Evolutionary conservation across 2,888 invertebrate genomes (phyloP).

Genomic region (Euspilapteryx auroguttella): DNA sequence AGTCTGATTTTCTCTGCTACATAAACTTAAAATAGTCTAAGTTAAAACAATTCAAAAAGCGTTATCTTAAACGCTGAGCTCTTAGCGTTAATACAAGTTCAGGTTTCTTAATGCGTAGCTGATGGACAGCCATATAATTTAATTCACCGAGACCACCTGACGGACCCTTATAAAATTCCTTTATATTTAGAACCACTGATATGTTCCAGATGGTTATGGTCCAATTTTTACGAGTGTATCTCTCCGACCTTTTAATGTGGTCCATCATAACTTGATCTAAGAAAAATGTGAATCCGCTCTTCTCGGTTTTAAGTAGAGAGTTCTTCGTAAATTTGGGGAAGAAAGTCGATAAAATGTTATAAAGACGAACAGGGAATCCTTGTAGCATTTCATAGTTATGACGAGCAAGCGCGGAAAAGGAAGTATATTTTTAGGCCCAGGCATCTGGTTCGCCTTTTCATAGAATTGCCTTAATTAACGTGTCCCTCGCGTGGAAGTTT

Average conservation of each 20-base stretch:
- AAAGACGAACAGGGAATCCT: conserved; percentile 31
- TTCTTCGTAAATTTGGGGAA: conserved; percentile 25
- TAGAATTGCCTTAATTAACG: conserved; percentile 50
- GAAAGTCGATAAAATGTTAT: conserved; percentile 42
- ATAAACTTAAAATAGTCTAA: too few relatives aligned
- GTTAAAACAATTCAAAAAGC: too few relatives aligned
- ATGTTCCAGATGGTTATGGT: conserved; percentile 53
- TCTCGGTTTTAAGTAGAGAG: too few relatives aligned
- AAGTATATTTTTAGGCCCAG: conserved; percentile 51
- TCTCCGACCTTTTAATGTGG: conserved; percentile 38
- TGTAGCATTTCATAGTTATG: conserved; percentile 55
- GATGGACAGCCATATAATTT: too few relatives aligned
- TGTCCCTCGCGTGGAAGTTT: conserved; percentile 35
- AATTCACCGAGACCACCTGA: neutral
- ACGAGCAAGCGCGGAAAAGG: conserved; percentile 40
- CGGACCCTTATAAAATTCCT: neutral
- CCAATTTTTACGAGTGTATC: conserved; percentile 42
- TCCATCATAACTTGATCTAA: conserved; percentile 27
- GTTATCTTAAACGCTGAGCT: too few relatives aligned
- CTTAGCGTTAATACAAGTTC: too few relatives aligned
- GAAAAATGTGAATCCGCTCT: too few relatives aligned
- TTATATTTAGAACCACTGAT: conserved; percentile 37
- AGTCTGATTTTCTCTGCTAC: too few relatives aligned
- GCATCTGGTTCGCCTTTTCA: conserved; percentile 51
- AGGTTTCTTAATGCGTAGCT: too few relatives aligned